These are phyloP conservation scores for Lacanobia wlatinum DNA, from an alignment of 2,888 invertebrate genomes.

Conservation along the genomic window DNA sequence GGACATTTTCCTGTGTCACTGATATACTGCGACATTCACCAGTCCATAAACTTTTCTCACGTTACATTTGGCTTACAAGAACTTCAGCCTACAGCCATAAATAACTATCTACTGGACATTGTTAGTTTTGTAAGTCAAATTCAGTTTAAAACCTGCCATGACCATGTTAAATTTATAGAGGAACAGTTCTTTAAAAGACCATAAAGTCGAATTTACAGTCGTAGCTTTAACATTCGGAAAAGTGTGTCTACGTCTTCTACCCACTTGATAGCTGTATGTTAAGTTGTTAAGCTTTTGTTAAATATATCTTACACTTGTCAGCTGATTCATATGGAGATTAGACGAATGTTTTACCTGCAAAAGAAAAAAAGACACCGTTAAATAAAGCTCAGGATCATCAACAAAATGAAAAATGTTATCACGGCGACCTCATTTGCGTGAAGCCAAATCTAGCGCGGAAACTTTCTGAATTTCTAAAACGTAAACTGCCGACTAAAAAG, in stretches of 20 bases:
- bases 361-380: conserved; percentile 18
- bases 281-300: conserved; percentile 19
- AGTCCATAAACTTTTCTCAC: conserved; percentile 60
- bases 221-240: background rate
- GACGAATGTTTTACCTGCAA: conserved; percentile 47
- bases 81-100: conserved; percentile 42
- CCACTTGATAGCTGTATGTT: conserved; percentile 6
- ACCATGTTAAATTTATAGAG: conserved; percentile 42
- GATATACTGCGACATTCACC: conserved; percentile 47
- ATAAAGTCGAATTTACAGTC: conserved; percentile 28
- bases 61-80: conserved; percentile 54
- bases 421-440: conserved; percentile 30
- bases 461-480: conserved; percentile 40
- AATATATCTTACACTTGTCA: conserved; percentile 28
- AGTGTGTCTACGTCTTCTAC: conserved; percentile 11
- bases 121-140: conserved; percentile 54
- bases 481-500: conserved; percentile 35
- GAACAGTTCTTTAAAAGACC: conserved; percentile 27
- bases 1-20: conserved; percentile 41
- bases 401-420: conserved; percentile 33
- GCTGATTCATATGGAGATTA: conserved; percentile 14
- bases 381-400: background rate
- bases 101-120: conserved; percentile 39
- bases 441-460: conserved; percentile 25
- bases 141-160: conserved; percentile 30